Percentiles rank a stretch among this genome's conserved stretches.
Evolutionary conservation across 2,797 vertebrate species (phyloP).

Genomic region (Crax fasciolata): DNA sequence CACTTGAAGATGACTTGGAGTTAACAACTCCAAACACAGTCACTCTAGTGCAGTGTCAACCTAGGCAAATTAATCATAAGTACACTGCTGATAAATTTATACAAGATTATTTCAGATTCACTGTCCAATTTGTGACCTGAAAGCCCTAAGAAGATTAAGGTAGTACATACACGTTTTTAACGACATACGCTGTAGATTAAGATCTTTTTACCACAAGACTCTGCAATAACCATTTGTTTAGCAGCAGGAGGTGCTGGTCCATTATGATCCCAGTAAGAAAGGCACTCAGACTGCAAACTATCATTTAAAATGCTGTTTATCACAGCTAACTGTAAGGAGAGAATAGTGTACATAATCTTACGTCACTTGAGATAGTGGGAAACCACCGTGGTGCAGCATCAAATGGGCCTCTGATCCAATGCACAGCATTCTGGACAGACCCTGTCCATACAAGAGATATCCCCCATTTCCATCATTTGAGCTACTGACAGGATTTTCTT

Average conservation of each 20-base stretch:
- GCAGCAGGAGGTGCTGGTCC: neutral
- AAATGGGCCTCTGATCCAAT: rapidly evolving
- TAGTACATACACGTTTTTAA: neutral
- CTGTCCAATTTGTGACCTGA: neutral
- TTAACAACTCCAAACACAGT: neutral
- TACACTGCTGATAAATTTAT: neutral
- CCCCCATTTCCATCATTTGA: neutral
- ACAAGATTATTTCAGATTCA: neutral
- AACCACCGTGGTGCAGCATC: neutral
- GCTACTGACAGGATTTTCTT: neutral
- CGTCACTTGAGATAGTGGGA: neutral
- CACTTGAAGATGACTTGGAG: neutral
- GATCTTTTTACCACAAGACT: neutral
- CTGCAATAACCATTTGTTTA: neutral
- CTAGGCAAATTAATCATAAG: neutral
- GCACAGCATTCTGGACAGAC: neutral
- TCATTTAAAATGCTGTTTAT: neutral
- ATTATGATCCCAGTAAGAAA: neutral
- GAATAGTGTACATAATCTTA: neutral
- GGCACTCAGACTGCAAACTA: neutral
- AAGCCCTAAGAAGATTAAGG: neutral
- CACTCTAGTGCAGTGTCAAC: neutral
- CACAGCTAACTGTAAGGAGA: neutral
- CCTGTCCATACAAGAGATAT: too few species aligned
- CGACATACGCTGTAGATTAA: neutral